phyloP scores from a whole-genome alignment of 2,113 vertebrate species.

The Benitochromis conjunctus region DNA sequence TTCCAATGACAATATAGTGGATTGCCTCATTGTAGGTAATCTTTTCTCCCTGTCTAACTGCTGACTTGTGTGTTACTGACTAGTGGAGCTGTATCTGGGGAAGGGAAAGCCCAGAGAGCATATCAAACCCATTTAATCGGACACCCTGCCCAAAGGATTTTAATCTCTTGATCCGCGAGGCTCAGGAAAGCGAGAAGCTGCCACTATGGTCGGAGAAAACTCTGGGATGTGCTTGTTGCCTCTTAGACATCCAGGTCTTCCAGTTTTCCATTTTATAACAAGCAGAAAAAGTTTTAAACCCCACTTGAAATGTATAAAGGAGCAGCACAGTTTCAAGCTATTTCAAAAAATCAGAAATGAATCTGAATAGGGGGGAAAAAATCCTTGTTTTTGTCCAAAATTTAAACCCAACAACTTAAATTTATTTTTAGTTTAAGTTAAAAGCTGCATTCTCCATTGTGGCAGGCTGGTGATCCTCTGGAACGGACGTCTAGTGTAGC shows the following conservation, averaged over 20 bases:
- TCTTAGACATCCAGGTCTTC: neutral
- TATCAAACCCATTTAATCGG: slow-evolving; percentile 64
- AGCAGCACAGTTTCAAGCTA: neutral
- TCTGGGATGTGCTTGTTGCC: neutral
- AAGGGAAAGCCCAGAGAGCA: slow-evolving; percentile 39
- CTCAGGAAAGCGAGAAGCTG: slow-evolving; percentile 58
- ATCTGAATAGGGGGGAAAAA: neutral
- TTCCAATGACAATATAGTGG: neutral
- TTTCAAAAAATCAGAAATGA: neutral
- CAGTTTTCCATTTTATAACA: neutral
- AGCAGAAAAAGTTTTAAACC: slow-evolving; percentile 1
- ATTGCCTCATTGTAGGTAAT: neutral
- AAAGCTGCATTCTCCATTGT: neutral
- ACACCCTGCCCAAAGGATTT: slow-evolving; percentile 41
- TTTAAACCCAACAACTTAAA: neutral
- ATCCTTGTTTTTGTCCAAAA: neutral
- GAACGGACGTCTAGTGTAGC: neutral
- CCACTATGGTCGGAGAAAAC: slow-evolving; percentile 6
- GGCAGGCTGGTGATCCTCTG: neutral
- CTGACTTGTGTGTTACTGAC: neutral
- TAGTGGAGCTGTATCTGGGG: neutral
- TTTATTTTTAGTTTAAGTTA: neutral
- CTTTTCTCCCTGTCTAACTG: neutral
- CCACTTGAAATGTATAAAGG: neutral
- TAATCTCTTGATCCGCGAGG: slow-evolving; percentile 68